Evolutionary conservation across 1,140 invertebrate species (phyloP).

Genomic region (Listronotus oregonensis): DNA sequence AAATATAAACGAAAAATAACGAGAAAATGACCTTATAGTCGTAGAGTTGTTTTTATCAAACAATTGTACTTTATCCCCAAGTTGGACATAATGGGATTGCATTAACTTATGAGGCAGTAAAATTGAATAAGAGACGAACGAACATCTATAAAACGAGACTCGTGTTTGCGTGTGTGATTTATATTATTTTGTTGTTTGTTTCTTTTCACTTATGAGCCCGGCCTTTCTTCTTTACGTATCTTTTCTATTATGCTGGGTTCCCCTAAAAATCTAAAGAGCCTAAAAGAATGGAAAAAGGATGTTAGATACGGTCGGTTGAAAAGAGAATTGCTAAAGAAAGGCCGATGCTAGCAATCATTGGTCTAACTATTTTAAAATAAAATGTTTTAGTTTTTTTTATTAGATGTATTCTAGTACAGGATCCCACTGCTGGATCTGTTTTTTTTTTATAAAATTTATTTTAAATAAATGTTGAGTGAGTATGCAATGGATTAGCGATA

Average conservation of each 20-base stretch:
- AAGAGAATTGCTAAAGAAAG: constrained; percentile 1
- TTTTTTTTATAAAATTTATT: no score
- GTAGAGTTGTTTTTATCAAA: no score
- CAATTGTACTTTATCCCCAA: background rate
- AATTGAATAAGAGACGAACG: background rate
- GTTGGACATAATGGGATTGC: background rate
- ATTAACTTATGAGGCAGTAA: constrained; percentile 6
- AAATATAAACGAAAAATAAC: no score
- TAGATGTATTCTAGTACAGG: no score
- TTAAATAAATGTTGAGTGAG: no score
- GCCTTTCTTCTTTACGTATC: background rate
- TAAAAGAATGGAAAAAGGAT: constrained; percentile 9
- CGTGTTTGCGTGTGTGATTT: constrained; percentile 6
- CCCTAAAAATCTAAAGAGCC: background rate
- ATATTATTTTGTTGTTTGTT: constrained; percentile 18
- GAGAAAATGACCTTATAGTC: no score
- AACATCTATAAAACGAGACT: constrained; percentile 1
- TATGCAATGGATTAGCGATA: no score
- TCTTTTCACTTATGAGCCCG: background rate
- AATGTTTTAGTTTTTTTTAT: no score
- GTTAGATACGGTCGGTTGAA: constrained; percentile 7
- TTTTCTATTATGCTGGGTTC: background rate
- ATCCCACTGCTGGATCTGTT: no score
- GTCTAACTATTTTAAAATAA: no score
- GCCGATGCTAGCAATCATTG: no score